These are phyloP conservation scores for Geopemphigus sp. DNA, from an alignment of 1,140 invertebrate genomes.

Conservation along the genomic window DNA sequence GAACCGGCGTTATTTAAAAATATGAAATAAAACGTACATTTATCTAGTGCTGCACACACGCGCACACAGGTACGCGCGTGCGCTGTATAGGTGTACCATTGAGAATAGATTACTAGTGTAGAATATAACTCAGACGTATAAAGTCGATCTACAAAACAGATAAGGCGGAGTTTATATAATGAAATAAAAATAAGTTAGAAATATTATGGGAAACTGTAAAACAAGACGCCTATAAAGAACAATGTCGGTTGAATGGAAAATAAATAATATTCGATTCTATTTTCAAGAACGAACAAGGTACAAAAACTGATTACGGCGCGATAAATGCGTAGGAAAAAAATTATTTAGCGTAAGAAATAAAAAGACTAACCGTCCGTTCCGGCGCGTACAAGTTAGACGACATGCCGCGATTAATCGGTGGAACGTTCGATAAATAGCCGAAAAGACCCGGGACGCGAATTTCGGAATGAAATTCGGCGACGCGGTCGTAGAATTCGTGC, in stretches of 20 bases:
- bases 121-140: slow-evolving; percentile 13
- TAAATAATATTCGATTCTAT: slow-evolving; percentile 39
- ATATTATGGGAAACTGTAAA: slow-evolving; percentile 35
- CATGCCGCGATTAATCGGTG: slow-evolving; percentile 20
- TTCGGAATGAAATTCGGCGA: too few relatives aligned
- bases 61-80: too few relatives aligned
- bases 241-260: slow-evolving; percentile 30
- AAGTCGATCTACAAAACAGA: slow-evolving; percentile 11
- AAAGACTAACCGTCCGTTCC: background rate
- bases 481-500: too few relatives aligned
- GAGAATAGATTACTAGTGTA: background rate
- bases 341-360: slow-evolving; percentile 35
- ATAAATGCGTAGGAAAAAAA: slow-evolving; percentile 23
- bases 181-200: slow-evolving; percentile 38
- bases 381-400: slow-evolving; percentile 32
- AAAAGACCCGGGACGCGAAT: slow-evolving; percentile 17
- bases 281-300: slow-evolving; percentile 40
- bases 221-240: slow-evolving; percentile 34
- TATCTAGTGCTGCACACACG: background rate
- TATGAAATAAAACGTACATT: background rate
- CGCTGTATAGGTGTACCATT: background rate
- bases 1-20: slow-evolving; percentile 13
- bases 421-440: slow-evolving; percentile 14
- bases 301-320: slow-evolving; percentile 13
- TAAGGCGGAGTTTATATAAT: slow-evolving; percentile 8